Evolutionary conservation across 2,113 vertebrate genomes (phyloP).

Genomic region (Fregetta grallaria): DNA sequence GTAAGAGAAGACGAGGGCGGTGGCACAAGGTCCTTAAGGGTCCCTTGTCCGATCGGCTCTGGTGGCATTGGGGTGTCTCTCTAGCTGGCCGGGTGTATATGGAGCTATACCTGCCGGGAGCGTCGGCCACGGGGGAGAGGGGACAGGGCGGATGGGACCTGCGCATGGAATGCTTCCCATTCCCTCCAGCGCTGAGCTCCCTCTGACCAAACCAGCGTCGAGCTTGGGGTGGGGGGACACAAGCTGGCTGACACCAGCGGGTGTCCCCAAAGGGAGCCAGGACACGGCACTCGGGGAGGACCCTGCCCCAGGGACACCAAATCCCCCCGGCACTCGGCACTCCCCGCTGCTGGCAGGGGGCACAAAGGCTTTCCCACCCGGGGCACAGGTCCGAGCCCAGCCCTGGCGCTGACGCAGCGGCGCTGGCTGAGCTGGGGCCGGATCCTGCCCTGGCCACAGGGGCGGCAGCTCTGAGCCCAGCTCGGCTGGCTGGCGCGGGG

Average conservation of each 20-base stretch:
- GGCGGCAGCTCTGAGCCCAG: background rate
- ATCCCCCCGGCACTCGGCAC: no score
- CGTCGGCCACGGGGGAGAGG: rapidly evolving
- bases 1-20: background rate
- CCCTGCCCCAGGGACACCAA: background rate
- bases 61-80: background rate
- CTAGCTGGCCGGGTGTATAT: background rate
- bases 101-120: background rate
- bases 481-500: background rate
- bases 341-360: background rate
- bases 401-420: background rate
- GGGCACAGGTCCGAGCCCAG: background rate
- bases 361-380: background rate
- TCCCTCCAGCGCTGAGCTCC: background rate
- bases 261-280: background rate
- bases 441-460: background rate
- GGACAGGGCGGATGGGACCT: rapidly evolving
- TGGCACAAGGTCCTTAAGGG: background rate
- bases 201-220: rapidly evolving
- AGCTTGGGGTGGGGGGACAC: no score
- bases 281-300: rapidly evolving
- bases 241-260: rapidly evolving
- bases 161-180: background rate
- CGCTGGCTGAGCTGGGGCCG: rapidly evolving
- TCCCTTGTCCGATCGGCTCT: background rate